Evolutionary conservation across 2,113 vertebrate species (phyloP), one percentile per base, ranked within the genome.

Genomic region (Semnopithecus entellus): DNA sequence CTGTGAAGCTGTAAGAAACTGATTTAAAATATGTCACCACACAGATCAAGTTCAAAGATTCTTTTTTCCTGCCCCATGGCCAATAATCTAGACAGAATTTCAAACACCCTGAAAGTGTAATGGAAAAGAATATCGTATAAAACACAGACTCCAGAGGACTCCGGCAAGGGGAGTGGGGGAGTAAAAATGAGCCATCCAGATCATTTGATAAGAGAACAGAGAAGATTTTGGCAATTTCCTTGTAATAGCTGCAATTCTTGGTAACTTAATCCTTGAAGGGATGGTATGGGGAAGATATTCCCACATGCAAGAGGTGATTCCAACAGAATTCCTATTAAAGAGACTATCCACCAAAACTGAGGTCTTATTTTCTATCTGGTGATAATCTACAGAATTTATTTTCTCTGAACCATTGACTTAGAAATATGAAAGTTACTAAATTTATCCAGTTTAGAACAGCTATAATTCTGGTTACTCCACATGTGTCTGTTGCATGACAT

Each of bases 141-240:
- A 97, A 83, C 20, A 75, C 88, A 92, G 92, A 91, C 85, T 91
- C 90, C 85, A 92, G 85, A 30, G 96, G 80, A 98, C 95, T 97
- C 98, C 75, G 96, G 81, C 95, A 96, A 94, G 78, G 12, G 64
- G 76, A 88, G 30, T n/a, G 20, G 66, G 52, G 68, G 57, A 94
- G 70, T 86, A 18, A 95, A 97, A 92, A 90, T 87, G 79, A 97
- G 76, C 78, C 84, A 97, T 92, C 78, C 48, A 97, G 98, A 98
- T 97, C 95, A 94, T 92, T 94, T 89, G 97, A 98, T 98, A 98
- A 98, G 98, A 97, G 96, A 97, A 98, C 97, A 98, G 97, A 98
- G 97, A 97, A 92, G 96, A 97, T 96, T 88, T 85, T 93, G 95
- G 96, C 96, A 97, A 98, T 98, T 97, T 96, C 96, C 92, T 96